These are phyloP conservation scores for Montipora capitata DNA, from an alignment of 92 coral and sea anemone genomes.

Conservation along the genomic window DNA sequence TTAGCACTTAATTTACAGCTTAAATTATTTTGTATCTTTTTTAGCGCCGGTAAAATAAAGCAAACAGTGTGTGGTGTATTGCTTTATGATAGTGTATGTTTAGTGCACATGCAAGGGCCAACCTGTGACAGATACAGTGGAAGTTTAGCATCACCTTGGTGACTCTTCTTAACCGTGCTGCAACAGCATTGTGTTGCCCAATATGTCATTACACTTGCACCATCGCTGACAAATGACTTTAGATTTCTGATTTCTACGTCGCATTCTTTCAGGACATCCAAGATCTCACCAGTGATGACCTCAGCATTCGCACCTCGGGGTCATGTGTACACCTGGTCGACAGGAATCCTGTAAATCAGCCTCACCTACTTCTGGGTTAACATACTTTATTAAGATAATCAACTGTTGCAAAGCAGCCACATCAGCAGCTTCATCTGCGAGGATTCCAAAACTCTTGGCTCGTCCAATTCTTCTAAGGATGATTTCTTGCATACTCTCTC, in stretches of 20 bases:
- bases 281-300: conserved; percentile 19
- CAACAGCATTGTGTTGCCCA: conserved; percentile 42
- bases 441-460: no score
- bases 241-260: conserved; percentile 23
- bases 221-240: conserved; percentile 53
- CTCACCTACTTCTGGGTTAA: conserved; percentile 13
- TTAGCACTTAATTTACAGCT: no score
- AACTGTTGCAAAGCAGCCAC: conserved; percentile 5
- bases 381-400: conserved; percentile 36
- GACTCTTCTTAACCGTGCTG: conserved; percentile 45
- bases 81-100: neutral
- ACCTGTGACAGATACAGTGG: conserved; percentile 62
- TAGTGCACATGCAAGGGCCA: conserved; percentile 46
- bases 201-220: conserved; percentile 40
- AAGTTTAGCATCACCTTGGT: conserved; percentile 49
- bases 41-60: no score
- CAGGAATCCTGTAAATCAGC: conserved; percentile 25
- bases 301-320: conserved; percentile 47
- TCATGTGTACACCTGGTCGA: conserved; percentile 9
- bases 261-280: neutral
- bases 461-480: no score
- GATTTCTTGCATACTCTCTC: neutral
- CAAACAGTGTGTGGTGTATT: no score
- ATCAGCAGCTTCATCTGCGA: no score
- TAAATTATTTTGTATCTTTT: no score